Percentiles rank a stretch among this genome's conserved stretches.
Evolutionary conservation across 1,140 invertebrate species (phyloP).

Genomic region (Heliothis subflexa): DNA sequence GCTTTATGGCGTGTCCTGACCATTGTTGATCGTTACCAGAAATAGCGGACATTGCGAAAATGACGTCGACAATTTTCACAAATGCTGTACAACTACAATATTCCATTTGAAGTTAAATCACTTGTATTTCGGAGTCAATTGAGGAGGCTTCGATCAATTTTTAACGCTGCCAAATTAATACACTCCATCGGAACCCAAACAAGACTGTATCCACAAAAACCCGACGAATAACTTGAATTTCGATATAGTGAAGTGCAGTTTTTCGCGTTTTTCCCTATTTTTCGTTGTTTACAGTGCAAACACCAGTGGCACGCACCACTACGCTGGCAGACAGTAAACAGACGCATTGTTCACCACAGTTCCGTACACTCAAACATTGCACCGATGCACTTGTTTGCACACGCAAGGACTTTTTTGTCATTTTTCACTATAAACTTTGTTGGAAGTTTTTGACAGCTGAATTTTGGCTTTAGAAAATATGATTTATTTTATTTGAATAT

Average conservation of each 20-base stretch:
- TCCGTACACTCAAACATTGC: conserved; percentile 55
- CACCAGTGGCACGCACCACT: conserved; percentile 60
- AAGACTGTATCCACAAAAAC: background rate
- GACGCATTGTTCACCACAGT: conserved; percentile 41
- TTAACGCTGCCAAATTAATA: no score
- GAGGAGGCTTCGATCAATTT: no score
- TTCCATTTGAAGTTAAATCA: no score
- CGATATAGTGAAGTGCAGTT: conserved; percentile 20
- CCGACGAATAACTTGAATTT: conserved; percentile 24
- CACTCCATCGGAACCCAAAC: no score
- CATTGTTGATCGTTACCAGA: conserved; percentile 18
- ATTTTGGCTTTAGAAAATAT: background rate
- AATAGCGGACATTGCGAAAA: conserved; percentile 1
- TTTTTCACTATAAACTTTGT: conserved; percentile 35
- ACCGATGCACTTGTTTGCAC: conserved; percentile 60
- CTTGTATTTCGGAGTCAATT: no score
- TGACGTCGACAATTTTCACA: no score
- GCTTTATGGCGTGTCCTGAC: conserved; percentile 18
- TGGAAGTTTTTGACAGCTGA: background rate
- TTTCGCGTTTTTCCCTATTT: conserved; percentile 60
- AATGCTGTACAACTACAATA: no score
- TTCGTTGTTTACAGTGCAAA: conserved; percentile 66
- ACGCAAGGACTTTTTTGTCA: conserved; percentile 48
- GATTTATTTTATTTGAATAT: background rate
- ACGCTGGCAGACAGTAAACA: conserved; percentile 68